Percentiles rank a stretch among this genome's conserved stretches.
These are phyloP conservation scores for Crocuta crocuta DNA, from an alignment of 2,113 vertebrate genomes.

Conservation along the genomic window DNA sequence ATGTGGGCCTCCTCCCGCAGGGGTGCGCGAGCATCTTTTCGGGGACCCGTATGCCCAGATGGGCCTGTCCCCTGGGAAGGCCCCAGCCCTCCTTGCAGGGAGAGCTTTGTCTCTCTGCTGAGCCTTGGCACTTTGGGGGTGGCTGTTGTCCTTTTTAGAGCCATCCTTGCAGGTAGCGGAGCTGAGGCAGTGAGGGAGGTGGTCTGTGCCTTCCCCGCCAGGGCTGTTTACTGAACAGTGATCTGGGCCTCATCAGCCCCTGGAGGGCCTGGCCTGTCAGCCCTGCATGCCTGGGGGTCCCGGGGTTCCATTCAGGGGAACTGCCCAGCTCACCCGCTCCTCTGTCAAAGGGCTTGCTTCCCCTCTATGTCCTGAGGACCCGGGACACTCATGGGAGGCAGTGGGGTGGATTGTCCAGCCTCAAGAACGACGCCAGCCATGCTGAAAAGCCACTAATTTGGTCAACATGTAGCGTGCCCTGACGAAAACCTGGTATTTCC, in stretches of 20 bases:
- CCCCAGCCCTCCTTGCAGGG: fast-evolving
- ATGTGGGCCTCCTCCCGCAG: background rate
- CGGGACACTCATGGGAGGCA: background rate
- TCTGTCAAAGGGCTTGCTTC: background rate
- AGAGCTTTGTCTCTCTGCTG: background rate
- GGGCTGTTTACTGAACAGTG: background rate
- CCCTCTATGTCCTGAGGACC: background rate
- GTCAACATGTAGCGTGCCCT: background rate
- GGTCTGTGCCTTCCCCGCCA: background rate
- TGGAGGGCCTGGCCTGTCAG: background rate
- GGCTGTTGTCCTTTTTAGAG: background rate
- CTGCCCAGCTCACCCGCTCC: background rate
- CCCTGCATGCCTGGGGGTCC: fast-evolving
- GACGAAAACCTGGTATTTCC: background rate
- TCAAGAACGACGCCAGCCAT: background rate
- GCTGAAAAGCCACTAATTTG: background rate
- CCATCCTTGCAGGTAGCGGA: background rate
- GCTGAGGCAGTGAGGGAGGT: background rate
- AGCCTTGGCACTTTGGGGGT: background rate
- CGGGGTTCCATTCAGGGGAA: background rate
- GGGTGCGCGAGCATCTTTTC: background rate
- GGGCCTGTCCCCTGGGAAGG: too few relatives aligned
- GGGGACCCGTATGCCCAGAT: background rate
- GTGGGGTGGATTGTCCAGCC: background rate
- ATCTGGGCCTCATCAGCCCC: background rate